These are phyloP conservation scores for Diadema setosum DNA, from an alignment of 35 echinoderm and acorn worm species.

Conservation along the genomic window DNA sequence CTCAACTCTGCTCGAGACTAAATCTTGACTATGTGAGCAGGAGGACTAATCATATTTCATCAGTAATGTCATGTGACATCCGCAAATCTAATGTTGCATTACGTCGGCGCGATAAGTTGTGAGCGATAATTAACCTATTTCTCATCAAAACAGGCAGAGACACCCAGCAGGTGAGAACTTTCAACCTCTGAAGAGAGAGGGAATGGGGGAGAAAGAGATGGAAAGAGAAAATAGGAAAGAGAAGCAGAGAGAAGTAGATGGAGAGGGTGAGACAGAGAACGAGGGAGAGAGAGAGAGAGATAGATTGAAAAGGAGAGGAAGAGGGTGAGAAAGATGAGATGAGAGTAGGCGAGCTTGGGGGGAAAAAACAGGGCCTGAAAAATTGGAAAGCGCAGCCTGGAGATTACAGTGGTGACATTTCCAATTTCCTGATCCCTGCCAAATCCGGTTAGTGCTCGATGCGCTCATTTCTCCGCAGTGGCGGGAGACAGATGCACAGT, in stretches of 20 bases:
- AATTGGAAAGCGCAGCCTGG: background rate
- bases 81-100: no score
- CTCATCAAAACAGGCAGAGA: no score
- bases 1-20: no score
- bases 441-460: conserved; percentile 19
- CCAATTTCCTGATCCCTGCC: conserved; percentile 26
- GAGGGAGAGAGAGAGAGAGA: background rate
- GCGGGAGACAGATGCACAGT: background rate
- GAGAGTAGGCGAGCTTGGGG: background rate
- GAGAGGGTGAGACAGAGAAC: background rate
- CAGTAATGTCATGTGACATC: no score
- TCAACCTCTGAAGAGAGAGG: no score
- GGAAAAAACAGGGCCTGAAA: background rate
- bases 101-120: no score
- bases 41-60: no score
- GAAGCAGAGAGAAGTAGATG: background rate
- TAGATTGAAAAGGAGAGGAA: background rate
- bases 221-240: background rate
- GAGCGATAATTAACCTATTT: no score
- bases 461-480: background rate
- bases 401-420: conserved; percentile 22
- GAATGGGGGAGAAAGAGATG: background rate
- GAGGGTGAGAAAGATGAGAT: background rate
- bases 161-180: no score
- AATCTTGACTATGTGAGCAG: no score